A percentile compares a stretch with the other conserved stretches of the same genome.
Evolutionary conservation across 2,888 invertebrate genomes (phyloP).

Genomic region (Lacanobia oleracea): DNA sequence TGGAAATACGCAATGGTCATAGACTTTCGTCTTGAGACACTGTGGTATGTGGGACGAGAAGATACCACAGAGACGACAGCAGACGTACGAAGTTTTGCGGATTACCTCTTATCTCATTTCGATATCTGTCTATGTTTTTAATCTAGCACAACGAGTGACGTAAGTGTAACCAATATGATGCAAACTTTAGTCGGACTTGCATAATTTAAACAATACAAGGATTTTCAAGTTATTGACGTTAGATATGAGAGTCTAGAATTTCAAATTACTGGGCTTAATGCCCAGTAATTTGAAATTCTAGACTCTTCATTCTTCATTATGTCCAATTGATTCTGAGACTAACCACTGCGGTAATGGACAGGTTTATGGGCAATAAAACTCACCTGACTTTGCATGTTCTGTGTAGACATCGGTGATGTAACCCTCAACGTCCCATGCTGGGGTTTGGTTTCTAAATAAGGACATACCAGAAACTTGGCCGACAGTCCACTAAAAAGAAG

Average conservation of each 20-base stretch:
- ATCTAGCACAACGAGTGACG: background rate
- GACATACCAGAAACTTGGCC: constrained; percentile 85
- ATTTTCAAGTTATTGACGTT: background rate
- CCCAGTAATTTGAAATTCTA: too few relatives aligned
- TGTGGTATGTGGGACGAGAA: too few relatives aligned
- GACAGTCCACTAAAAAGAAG: constrained; percentile 33
- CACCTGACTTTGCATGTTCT: constrained; percentile 91
- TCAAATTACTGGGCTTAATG: too few relatives aligned
- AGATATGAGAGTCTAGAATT: background rate
- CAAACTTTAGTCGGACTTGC: background rate
- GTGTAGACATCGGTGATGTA: constrained; percentile 94
- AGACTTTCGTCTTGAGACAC: too few relatives aligned
- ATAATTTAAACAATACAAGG: background rate
- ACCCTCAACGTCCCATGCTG: constrained; percentile 90
- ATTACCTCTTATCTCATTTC: background rate
- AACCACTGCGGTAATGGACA: background rate
- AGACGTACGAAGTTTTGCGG: too few relatives aligned
- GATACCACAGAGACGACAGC: too few relatives aligned
- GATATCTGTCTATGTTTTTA: background rate
- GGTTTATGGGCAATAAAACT: constrained; percentile 43
- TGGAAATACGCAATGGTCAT: too few relatives aligned
- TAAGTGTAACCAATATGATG: background rate
- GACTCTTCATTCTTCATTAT: too few relatives aligned
- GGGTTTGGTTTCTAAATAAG: constrained; percentile 86
- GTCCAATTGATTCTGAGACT: too few relatives aligned